These are phyloP conservation scores for Manis pentadactyla DNA, from an alignment of 2,797 vertebrate genomes.

Conservation along the genomic window DNA sequence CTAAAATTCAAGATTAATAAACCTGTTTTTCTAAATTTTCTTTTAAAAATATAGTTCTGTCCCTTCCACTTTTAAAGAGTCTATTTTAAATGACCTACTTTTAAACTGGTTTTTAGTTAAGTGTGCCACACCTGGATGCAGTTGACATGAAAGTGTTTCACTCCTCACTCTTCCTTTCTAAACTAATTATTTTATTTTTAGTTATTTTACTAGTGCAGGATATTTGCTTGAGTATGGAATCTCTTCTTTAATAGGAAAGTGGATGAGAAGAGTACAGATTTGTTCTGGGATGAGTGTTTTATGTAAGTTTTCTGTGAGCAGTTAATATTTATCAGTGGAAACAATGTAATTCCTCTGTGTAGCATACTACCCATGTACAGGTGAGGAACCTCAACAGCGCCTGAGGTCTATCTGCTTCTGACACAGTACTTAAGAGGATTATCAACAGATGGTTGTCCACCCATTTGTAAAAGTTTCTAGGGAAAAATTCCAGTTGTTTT, in stretches of 20 bases:
- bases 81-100: slow-evolving; percentile 71
- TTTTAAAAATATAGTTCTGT: slow-evolving; percentile 47
- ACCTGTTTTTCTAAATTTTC: background rate
- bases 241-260: background rate
- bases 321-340: background rate
- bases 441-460: background rate
- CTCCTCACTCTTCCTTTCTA: slow-evolving; percentile 20
- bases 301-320: background rate
- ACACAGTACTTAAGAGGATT: background rate
- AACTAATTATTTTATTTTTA: slow-evolving; percentile 58
- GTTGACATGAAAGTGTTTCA: background rate
- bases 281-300: background rate
- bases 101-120: slow-evolving; percentile 41
- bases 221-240: slow-evolving; percentile 1
- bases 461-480: background rate
- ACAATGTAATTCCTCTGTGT: background rate
- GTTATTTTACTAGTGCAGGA: background rate
- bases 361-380: background rate
- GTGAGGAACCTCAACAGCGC: background rate
- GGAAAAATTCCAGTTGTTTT: slow-evolving; percentile 23
- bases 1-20: background rate
- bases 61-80: slow-evolving; percentile 7
- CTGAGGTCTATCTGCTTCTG: background rate
- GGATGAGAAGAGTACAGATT: background rate
- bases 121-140: slow-evolving; percentile 10